phyloP scores from a whole-genome alignment of 2,797 vertebrate genomes.

The Cryptoblepharus egeriae region DNA sequence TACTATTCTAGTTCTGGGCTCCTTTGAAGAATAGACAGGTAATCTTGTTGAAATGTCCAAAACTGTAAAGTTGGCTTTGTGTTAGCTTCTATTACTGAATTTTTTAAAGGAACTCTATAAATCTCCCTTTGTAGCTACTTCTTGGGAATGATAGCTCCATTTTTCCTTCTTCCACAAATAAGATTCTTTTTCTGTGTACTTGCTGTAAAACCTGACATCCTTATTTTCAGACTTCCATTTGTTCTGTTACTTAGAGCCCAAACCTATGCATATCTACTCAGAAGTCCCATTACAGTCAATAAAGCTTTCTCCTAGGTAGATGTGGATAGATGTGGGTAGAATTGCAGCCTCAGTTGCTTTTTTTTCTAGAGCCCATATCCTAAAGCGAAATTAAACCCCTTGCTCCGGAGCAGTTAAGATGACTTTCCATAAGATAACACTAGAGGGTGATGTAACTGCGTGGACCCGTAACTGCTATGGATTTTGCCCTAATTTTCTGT shows the following conservation, averaged over 20 bases:
- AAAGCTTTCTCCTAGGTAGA: too few species aligned
- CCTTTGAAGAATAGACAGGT: conserved; percentile 12
- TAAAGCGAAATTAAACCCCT: too few species aligned
- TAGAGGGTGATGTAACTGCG: too few species aligned
- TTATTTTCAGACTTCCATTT: conserved; percentile 28
- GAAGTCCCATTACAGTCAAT: too few species aligned
- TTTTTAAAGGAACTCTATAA: conserved; percentile 28
- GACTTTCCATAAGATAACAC: too few species aligned
- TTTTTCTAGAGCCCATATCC: too few species aligned
- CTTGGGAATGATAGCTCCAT: conserved; percentile 13
- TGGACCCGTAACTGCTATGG: background rate
- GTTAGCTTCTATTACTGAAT: conserved; percentile 35
- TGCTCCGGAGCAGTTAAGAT: too few species aligned
- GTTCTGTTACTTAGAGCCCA: background rate
- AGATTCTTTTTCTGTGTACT: conserved; percentile 30
- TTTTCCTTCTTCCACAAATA: background rate
- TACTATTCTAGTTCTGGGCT: conserved; percentile 3
- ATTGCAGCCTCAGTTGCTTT: too few species aligned
- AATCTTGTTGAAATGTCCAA: conserved; percentile 31
- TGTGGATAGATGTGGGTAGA: too few species aligned
- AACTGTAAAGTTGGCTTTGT: conserved; percentile 18
- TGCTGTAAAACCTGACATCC: background rate
- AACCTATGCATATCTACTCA: too few species aligned
- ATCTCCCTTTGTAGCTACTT: conserved; percentile 37
- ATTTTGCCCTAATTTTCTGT: background rate